Percentiles rank a stretch among this genome's conserved stretches.
Evolutionary conservation across 2,113 vertebrate genomes (phyloP).

Genomic region (Callionymus lyra): DNA sequence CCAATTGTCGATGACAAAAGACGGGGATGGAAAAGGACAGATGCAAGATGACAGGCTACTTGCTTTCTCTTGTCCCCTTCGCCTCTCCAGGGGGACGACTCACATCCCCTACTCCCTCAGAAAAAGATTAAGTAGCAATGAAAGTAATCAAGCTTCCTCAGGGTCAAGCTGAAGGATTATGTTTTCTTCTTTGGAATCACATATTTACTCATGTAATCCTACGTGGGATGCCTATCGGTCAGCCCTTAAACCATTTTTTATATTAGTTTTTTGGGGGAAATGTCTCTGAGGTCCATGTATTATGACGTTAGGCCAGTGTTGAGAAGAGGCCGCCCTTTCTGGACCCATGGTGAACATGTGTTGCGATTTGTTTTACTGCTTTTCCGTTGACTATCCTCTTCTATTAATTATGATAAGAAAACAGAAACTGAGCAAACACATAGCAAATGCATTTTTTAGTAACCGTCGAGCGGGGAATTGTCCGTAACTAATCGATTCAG

Average conservation of each 20-base stretch:
- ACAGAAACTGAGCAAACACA: no score
- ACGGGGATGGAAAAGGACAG: slow-evolving; percentile 29
- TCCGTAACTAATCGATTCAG: no score
- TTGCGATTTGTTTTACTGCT: no score
- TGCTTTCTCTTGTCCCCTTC: slow-evolving; percentile 40
- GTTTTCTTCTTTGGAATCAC: slow-evolving; percentile 40
- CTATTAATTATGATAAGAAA: no score
- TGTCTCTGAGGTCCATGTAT: no score
- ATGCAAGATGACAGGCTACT: slow-evolving; percentile 46
- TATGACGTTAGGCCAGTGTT: slow-evolving; percentile 35
- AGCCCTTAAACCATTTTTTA: no score
- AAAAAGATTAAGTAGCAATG: slow-evolving; percentile 34
- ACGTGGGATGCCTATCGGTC: slow-evolving; percentile 30
- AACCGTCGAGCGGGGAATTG: no score
- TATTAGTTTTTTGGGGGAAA: no score
- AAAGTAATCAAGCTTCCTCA: slow-evolving; percentile 49
- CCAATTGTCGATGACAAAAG: slow-evolving; percentile 37
- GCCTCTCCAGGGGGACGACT: slow-evolving; percentile 29
- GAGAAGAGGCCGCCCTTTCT: slow-evolving; percentile 17
- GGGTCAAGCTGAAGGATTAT: slow-evolving; percentile 38
- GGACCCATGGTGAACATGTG: no score
- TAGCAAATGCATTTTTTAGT: no score
- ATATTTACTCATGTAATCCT: slow-evolving; percentile 42
- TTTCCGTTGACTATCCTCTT: no score
- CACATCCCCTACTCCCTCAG: slow-evolving; percentile 16